A percentile compares a stretch with the other conserved stretches of the same genome.
Conservation (phyloP, 2,888 invertebrate genomes). For the Patella caerulea region DNA sequence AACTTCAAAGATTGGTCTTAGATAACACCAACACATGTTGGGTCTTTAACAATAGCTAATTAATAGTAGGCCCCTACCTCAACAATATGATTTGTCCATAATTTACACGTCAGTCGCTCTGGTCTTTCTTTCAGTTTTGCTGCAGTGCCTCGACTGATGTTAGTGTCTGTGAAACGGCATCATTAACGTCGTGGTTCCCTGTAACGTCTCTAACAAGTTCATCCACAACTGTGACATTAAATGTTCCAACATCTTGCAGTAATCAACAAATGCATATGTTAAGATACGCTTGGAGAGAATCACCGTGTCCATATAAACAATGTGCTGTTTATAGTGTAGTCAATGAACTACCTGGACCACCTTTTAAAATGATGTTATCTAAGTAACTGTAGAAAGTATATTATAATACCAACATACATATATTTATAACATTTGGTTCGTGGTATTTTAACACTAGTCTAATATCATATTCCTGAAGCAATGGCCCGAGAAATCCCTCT, state of each 20-base stretch:
- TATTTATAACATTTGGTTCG: too few species aligned
- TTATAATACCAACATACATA: too few species aligned
- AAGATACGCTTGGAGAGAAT: constrained; percentile 53
- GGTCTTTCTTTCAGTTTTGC: not conserved
- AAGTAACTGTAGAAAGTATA: too few species aligned
- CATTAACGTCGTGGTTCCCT: constrained; percentile 36
- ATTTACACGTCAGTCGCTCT: too few species aligned
- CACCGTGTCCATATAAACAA: constrained; percentile 51
- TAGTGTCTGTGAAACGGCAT: not conserved
- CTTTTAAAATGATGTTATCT: constrained; percentile 28
- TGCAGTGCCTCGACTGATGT: not conserved
- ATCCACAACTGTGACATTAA: constrained; percentile 34
- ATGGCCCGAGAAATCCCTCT: too few species aligned
- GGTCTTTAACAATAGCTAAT: too few species aligned
- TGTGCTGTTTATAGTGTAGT: constrained; percentile 50
- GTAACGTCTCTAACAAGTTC: constrained; percentile 39
- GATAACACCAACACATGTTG: too few species aligned
- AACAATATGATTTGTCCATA: too few species aligned
- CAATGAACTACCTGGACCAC: constrained; percentile 46
- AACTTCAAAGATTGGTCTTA: too few species aligned
- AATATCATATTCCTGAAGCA: too few species aligned
- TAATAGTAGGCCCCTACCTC: too few species aligned
- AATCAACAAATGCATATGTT: constrained; percentile 40
- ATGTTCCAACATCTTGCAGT: constrained; percentile 34
- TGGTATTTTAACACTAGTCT: too few species aligned